phyloP scores from a whole-genome alignment of 2,888 invertebrate genomes.

The Liodrosophila aerea region DNA sequence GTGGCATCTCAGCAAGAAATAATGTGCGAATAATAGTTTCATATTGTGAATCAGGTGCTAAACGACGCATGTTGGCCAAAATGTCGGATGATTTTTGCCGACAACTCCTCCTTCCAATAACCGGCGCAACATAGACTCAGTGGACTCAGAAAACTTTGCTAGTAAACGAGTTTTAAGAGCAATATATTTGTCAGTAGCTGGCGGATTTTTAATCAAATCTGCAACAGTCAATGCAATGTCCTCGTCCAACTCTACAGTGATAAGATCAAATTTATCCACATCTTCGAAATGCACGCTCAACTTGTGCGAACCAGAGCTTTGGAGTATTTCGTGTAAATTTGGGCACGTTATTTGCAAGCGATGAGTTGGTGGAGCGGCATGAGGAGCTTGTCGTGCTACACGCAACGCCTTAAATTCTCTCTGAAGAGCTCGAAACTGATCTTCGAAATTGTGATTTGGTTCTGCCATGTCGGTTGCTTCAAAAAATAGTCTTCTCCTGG shows the following conservation, averaged over 20 bases:
- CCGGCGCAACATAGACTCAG: no score
- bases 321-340: background rate
- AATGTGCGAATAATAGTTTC: no score
- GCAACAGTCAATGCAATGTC: no score
- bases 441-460: background rate
- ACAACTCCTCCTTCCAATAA: no score
- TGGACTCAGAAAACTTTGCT: no score
- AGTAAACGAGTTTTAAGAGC: background rate
- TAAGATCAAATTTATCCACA: background rate
- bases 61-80: no score
- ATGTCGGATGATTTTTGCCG: no score
- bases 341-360: conserved; percentile 2
- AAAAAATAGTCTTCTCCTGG: background rate
- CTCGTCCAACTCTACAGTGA: background rate
- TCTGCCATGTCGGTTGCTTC: background rate
- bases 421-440: background rate
- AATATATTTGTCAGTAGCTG: background rate
- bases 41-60: no score
- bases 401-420: background rate
- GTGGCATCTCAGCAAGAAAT: no score
- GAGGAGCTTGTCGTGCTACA: background rate
- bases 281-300: background rate
- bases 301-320: conserved; percentile 1
- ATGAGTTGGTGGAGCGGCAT: background rate
- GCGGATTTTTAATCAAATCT: background rate